Evolutionary conservation across 2,888 invertebrate species (phyloP).

Genomic region (Hirtodrosophila trivittata): DNA sequence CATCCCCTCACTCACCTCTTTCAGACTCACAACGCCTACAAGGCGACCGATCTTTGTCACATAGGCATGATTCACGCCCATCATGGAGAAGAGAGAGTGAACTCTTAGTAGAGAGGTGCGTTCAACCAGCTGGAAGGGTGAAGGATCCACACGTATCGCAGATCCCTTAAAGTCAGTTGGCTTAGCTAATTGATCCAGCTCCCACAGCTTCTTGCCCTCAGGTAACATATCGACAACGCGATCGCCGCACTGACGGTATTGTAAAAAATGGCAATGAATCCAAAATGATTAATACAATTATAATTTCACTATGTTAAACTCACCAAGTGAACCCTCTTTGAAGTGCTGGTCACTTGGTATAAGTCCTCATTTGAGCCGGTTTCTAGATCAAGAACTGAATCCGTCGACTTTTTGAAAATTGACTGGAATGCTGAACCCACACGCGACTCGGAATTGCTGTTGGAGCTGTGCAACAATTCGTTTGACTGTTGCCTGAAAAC

Average conservation of each 20-base stretch:
- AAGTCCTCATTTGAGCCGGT: constrained; percentile 84
- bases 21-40: constrained; percentile 97
- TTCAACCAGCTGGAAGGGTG: constrained; percentile 98
- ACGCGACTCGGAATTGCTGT: constrained; percentile 91
- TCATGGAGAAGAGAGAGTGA: constrained; percentile 98
- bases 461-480: constrained; percentile 85
- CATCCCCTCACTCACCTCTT: constrained; percentile 90
- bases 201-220: constrained; percentile 97
- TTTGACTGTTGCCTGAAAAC: constrained; percentile 90
- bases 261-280: background rate
- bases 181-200: constrained; percentile 93
- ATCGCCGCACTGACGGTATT: constrained; percentile 84
- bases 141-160: constrained; percentile 92
- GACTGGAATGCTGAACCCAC: constrained; percentile 95
- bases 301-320: no score
- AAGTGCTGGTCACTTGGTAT: constrained; percentile 86
- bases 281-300: no score
- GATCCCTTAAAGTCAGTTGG: constrained; percentile 89
- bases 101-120: constrained; percentile 96
- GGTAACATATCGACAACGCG: constrained; percentile 96
- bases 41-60: constrained; percentile 97
- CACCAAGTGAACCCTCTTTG: constrained; percentile 95
- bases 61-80: constrained; percentile 98
- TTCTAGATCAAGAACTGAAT: constrained; percentile 89
- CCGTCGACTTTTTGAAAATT: constrained; percentile 94